These are phyloP conservation scores for Amblyjoppa fuscipennis DNA, from an alignment of 2,888 invertebrate genomes.

Conservation along the genomic window DNA sequence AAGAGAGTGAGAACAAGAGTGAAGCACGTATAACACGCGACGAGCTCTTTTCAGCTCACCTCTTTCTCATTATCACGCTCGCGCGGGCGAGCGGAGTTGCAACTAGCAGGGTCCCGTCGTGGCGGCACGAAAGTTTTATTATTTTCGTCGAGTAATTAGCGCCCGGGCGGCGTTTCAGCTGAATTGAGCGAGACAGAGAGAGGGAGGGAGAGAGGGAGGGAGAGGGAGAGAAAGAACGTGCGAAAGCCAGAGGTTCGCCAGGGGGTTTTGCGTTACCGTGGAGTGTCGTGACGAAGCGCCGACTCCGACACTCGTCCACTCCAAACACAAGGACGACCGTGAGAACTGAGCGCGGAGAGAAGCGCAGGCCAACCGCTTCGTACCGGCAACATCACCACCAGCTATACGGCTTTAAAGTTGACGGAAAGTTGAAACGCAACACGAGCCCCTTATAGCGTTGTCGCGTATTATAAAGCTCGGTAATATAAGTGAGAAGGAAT, in stretches of 20 bases:
- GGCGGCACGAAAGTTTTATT: constrained; percentile 66
- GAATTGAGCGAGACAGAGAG: constrained; percentile 35
- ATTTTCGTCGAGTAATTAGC: constrained; percentile 69
- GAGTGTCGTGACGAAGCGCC: constrained; percentile 59
- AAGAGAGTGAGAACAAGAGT: constrained; percentile 28
- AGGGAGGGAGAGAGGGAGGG: background rate
- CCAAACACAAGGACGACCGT: constrained; percentile 9
- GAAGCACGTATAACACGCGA: constrained; percentile 51
- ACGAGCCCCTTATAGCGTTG: constrained; percentile 62
- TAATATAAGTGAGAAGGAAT: constrained; percentile 39
- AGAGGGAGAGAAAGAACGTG: constrained; percentile 14
- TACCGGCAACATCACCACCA: constrained; percentile 13
- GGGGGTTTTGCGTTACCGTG: constrained; percentile 10
- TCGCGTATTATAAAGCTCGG: constrained; percentile 54
- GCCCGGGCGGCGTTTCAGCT: constrained; percentile 43
- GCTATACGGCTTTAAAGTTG: constrained; percentile 56
- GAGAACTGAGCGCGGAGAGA: background rate
- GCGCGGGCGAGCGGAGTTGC: background rate
- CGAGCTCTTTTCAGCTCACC: constrained; percentile 37
- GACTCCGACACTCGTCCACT: constrained; percentile 50
- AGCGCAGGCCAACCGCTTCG: constrained; percentile 24
- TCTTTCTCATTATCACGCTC: constrained; percentile 63
- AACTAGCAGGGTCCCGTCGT: constrained; percentile 27
- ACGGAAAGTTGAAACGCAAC: constrained; percentile 64
- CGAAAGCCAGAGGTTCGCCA: constrained; percentile 20